A percentile compares a stretch with the other conserved stretches of the same genome.
Evolutionary conservation across 2,113 vertebrate species (phyloP).

Genomic region (Edolisoma coerulescens): DNA sequence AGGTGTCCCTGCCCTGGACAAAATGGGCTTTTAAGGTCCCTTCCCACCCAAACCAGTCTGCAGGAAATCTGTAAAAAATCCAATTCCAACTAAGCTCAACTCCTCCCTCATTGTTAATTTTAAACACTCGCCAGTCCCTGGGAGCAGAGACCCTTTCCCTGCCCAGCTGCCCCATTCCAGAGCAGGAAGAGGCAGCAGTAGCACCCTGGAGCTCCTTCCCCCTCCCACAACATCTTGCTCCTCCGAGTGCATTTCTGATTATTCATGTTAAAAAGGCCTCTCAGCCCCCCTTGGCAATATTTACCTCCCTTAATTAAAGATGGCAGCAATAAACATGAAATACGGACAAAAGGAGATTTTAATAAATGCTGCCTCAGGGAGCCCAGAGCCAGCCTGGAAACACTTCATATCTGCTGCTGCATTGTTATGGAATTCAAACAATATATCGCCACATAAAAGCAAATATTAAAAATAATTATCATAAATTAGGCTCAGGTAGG

Average conservation of each 20-base stretch:
- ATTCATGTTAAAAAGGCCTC: not conserved
- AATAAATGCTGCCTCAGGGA: not conserved
- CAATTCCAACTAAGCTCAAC: not conserved
- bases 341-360: not conserved
- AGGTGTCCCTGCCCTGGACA: not conserved
- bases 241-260: not conserved
- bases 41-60: not conserved
- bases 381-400: not conserved
- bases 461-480: not conserved
- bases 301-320: constrained; percentile 62
- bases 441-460: not conserved
- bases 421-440: not conserved
- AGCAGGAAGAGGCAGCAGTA: not conserved
- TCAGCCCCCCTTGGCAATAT: not conserved
- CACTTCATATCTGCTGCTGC: not conserved
- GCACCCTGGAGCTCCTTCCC: not conserved
- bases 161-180: not conserved
- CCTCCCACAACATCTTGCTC: not conserved
- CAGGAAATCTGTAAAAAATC: not conserved
- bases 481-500: not conserved
- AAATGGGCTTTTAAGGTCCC: not conserved
- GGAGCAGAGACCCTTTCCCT: not conserved
- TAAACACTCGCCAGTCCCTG: not conserved
- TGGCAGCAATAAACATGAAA: constrained; percentile 38
- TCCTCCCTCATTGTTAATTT: not conserved